phyloP scores from a whole-genome alignment of 2,797 vertebrate species.

The Acanthornis magna region DNA sequence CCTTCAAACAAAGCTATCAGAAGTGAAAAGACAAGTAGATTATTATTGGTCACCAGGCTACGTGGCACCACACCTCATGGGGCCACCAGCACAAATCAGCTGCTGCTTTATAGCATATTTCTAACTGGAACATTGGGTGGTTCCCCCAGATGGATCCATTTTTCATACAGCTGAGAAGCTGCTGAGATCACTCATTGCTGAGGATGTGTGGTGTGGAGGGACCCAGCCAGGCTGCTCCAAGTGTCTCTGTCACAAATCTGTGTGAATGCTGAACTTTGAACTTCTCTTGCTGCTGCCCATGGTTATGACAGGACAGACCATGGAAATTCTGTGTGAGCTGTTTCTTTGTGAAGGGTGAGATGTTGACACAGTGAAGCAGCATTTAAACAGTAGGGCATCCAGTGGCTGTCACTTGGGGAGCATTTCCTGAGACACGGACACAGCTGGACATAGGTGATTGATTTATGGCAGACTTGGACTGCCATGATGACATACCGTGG shows the following conservation, averaged over 20 bases:
- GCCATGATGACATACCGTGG: neutral
- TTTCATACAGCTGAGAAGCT: neutral
- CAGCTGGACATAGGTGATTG: neutral
- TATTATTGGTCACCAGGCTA: neutral
- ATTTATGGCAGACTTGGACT: neutral
- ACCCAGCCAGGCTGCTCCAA: neutral
- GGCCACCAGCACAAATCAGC: neutral
- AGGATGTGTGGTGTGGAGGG: neutral
- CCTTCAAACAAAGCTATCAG: neutral
- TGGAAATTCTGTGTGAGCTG: neutral
- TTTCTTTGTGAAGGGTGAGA: neutral
- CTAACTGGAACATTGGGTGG: fast-evolving
- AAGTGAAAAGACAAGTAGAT: neutral
- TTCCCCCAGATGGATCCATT: neutral
- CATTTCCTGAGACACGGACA: neutral
- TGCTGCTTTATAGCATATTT: neutral
- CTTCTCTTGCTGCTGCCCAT: neutral
- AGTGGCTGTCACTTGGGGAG: neutral
- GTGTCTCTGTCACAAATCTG: fast-evolving
- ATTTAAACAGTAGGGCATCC: neutral
- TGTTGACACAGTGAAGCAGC: neutral
- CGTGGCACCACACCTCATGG: fast-evolving
- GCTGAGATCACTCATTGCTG: neutral
- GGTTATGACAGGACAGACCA: neutral
- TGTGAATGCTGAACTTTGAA: fast-evolving